Base-by-base conservation (phyloP, 1,140 invertebrate genomes). In the Bombus affinis region DNA sequence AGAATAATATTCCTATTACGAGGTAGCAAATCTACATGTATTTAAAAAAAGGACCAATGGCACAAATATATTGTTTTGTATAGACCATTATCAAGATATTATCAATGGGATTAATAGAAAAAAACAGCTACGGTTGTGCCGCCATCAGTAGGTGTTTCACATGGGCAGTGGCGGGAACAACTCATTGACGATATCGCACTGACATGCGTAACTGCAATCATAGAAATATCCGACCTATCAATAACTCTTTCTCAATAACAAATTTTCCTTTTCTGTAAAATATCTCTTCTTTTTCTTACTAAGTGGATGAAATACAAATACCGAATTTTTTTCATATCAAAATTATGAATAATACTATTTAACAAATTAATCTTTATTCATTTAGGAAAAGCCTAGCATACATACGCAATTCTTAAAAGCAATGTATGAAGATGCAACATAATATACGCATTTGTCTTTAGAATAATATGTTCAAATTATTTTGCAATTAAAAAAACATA, bases 141-240 rank as follows among this genome's bases (percentile, higher is more conserved):
- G 89, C 87, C 86, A 93, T 93, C 91, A 91, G 90, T 89, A 86
- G 90, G 90, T 87, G 76, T 88, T 89, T 89, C 86, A 81, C 85
- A 81, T 92, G 88, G 88, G 95, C 94, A 97, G 94, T 94, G 96
- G 96, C 93, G 98, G 98, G 96, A 98, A 98, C 95, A 98, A 97
- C 95, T 98, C 98, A 97, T 98, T 97, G 96, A 98, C 97, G 95
- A 98, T 97, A 96, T 97, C 96, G 96, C 97, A 98, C 96, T 98
- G 98, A 96, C 97, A 97, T 96, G 97, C 96, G 96, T 98, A 98
- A 96, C 98, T 98, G 97, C 93, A 97, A 97, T 95, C 94, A 95
- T 91, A 95, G 92, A 95, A 95, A 95, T 90, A 95, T 93, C 90
- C 90, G 81, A 86, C 87, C 87, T 75, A 70, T n/a, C 78, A 59